Conservation (phyloP, 2,797 vertebrate species). For the Propithecus perrieri region DNA sequence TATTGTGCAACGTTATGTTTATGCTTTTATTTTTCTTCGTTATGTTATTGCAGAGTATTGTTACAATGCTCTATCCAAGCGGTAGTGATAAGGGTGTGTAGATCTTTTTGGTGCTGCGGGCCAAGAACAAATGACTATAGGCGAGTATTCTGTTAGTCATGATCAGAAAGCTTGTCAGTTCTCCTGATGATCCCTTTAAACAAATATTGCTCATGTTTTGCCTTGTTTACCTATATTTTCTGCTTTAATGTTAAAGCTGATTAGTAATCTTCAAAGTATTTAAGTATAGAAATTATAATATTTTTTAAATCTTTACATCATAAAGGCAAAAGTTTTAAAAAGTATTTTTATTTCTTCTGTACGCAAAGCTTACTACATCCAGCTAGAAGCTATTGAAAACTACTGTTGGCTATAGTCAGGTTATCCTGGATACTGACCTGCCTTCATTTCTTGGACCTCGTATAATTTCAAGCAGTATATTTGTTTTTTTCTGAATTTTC, state of each 20-base stretch:
- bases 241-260: not conserved
- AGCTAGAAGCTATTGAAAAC: not conserved
- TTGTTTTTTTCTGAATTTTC: constrained; percentile 19
- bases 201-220: not conserved
- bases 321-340: not conserved
- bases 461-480: not conserved
- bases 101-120: not conserved
- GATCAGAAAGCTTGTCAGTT: not conserved
- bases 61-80: not conserved
- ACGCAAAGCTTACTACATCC: not conserved
- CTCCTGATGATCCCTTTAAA: not conserved
- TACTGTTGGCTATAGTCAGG: not conserved
- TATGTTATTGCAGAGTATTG: not conserved
- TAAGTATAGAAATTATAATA: not conserved
- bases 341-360: not conserved
- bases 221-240: not conserved
- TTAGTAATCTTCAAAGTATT: not conserved
- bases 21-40: not conserved
- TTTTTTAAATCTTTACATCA: constrained; percentile 11
- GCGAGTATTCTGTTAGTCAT: not conserved
- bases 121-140: not conserved
- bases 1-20: not conserved
- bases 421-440: not conserved
- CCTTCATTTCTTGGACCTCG: not conserved
- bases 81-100: not conserved